A percentile compares a stretch with the other conserved stretches of the same genome.
Evolutionary conservation across 2,113 vertebrate species (phyloP).

Genomic region (Crypturellus undulatus): DNA sequence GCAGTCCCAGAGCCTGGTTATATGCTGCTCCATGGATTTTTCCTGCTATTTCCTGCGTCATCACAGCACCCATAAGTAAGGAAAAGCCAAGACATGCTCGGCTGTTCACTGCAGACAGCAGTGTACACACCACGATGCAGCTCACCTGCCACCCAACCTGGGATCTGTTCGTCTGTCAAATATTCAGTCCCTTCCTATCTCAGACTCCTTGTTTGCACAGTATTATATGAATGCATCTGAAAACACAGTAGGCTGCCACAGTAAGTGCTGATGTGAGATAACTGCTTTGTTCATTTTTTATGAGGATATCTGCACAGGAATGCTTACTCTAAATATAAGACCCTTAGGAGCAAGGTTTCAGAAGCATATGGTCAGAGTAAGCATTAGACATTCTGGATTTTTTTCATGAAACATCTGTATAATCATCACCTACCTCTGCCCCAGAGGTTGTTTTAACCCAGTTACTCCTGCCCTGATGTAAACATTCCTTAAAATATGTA

Average conservation of each 20-base stretch:
- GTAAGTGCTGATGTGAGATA: neutral
- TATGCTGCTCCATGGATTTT: neutral
- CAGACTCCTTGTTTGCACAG: neutral
- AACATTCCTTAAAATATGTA: neutral
- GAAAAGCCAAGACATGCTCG: accelerated
- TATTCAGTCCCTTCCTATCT: neutral
- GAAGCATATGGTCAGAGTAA: neutral
- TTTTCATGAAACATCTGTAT: neutral
- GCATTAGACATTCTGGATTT: neutral
- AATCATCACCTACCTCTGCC: neutral
- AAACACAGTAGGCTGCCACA: neutral
- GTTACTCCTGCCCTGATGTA: neutral
- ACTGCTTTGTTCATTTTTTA: neutral
- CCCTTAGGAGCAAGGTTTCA: neutral
- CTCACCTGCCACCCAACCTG: neutral
- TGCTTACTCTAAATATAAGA: neutral
- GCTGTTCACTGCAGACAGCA: neutral
- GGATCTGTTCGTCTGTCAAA: neutral
- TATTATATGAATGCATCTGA: accelerated
- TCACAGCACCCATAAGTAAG: accelerated
- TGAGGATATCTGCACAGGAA: neutral
- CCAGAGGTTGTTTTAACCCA: neutral
- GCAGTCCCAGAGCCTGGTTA: neutral
- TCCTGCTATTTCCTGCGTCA: neutral
- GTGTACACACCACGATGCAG: accelerated